These are phyloP conservation scores for Desmophyllum pertusum DNA, from an alignment of 92 coral and sea anemone genomes.

Conservation along the genomic window DNA sequence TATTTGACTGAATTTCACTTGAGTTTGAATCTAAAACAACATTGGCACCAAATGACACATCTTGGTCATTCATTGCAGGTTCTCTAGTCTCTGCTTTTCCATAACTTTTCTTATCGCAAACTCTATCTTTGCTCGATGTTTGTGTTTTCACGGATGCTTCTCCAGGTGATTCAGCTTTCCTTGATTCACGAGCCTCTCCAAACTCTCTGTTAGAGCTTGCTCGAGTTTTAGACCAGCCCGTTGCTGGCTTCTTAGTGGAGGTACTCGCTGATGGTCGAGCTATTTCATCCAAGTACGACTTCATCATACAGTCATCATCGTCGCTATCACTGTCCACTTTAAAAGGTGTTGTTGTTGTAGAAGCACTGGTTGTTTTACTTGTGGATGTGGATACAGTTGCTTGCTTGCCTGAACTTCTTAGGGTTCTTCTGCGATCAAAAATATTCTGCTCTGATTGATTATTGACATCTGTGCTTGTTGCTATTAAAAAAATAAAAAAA, in stretches of 20 bases:
- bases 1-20: not conserved
- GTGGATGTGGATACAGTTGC: not conserved
- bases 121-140: not conserved
- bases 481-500: not conserved
- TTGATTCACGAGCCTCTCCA: not conserved
- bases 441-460: not conserved
- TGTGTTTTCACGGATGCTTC: no score
- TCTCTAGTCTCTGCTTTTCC: not conserved
- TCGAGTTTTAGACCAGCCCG: not conserved
- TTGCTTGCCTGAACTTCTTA: conserved; percentile 16
- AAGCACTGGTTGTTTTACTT: not conserved
- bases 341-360: not conserved
- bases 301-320: not conserved
- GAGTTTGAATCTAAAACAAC: conserved; percentile 14
- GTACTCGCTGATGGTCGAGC: not conserved
- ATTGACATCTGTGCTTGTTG: not conserved
- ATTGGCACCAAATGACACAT: not conserved
- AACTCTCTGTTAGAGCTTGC: not conserved
- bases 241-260: conserved; percentile 3
- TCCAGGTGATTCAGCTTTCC: no score
- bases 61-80: not conserved
- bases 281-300: conserved; percentile 15
- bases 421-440: conserved; percentile 10
- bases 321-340: conserved; percentile 45
- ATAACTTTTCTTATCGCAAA: not conserved